Evolutionary conservation across 2,888 invertebrate genomes (phyloP), one percentile per base, ranked within the genome.

Genomic region (Chymomyza fuscimana): DNA sequence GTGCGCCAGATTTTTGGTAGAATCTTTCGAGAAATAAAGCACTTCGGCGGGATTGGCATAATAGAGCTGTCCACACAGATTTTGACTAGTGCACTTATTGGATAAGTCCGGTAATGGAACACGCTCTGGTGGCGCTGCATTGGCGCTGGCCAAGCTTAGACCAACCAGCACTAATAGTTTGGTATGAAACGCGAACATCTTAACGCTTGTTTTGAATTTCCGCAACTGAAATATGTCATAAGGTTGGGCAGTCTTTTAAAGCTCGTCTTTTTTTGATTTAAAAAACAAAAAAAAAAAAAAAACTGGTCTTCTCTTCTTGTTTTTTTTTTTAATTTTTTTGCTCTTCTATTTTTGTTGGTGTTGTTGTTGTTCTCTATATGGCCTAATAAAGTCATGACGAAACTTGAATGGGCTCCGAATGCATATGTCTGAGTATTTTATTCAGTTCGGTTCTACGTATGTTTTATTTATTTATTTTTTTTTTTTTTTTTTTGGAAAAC

Each of bases 171-270:
- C 16, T 54, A 54, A n/a, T 7, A 54, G 15, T 54, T 54, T 54
- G 5, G 22, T 19, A 19, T 54, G 7, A 54, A 54, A 54, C 16
- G 54, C 16, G 29, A 69, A 76, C 78, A 78, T 78, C 76, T 78
- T 69, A 10, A 54, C 73, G 25, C 64, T 66, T 16, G 60, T 73
- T 65, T 52, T 46, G 10, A 15, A 46, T 29, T 71, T 78, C 65
- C 73, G 71, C 66, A 74, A 78, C 78, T 78, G 67, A 78, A 70
- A 70, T 78, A 56, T 78, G 76, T 71, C 73, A 76, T 9, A 40
- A 70, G n/a, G 64, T 71, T 66, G 76, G 68, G 64, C 74, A 58
- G 78, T 50, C 71, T 78, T 74, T 78, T 67, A 54, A 54, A 22
- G 54, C 54, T 9, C 54, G 19, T 16, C 54, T 54, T 54, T 12